phyloP scores from a whole-genome alignment of 2,113 vertebrate genomes.

The Bubalus kerabau region DNA sequence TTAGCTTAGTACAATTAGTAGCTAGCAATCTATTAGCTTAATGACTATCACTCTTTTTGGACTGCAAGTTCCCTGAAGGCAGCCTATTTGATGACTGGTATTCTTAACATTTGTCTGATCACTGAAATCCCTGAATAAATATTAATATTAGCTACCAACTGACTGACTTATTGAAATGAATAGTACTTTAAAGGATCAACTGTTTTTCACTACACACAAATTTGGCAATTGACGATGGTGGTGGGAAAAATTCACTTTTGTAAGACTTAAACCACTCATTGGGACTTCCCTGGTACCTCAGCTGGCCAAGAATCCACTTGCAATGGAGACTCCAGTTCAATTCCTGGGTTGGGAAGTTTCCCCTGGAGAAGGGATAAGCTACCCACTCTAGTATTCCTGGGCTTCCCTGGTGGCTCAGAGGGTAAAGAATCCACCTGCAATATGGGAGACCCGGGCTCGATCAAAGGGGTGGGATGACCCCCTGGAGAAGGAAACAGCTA shows the following conservation, averaged over 20 bases:
- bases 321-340: background rate
- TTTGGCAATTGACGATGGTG: background rate
- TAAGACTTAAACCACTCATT: background rate
- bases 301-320: background rate
- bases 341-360: background rate
- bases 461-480: rapidly evolving
- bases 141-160: background rate
- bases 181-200: background rate
- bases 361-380: background rate
- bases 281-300: background rate
- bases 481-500: background rate
- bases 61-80: background rate
- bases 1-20: background rate
- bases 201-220: background rate
- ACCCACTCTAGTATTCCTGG: background rate
- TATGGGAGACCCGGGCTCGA: background rate
- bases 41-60: background rate
- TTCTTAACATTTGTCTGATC: background rate
- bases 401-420: background rate
- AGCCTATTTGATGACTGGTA: background rate
- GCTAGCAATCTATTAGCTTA: background rate
- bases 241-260: background rate
- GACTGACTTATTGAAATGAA: background rate
- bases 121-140: background rate
- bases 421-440: background rate